phyloP scores from a whole-genome alignment of 2,888 invertebrate genomes.

The Torymus tubicola region DNA sequence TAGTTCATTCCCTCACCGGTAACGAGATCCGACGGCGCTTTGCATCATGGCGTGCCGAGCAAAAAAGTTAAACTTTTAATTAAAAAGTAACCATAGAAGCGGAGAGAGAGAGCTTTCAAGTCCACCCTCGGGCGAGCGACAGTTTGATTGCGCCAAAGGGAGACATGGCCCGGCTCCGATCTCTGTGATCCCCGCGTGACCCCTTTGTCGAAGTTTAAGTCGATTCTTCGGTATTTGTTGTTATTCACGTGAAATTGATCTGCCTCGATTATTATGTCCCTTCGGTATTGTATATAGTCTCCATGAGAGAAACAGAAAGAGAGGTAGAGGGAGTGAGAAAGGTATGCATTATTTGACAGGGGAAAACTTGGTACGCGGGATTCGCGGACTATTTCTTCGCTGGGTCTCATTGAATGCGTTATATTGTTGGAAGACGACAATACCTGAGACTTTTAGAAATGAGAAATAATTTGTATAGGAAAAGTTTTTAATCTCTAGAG shows the following conservation, averaged over 20 bases:
- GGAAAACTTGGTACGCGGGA: no score
- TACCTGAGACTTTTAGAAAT: slow-evolving; percentile 8
- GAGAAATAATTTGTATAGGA: neutral
- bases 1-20: slow-evolving; percentile 16
- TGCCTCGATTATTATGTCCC: slow-evolving; percentile 2
- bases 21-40: slow-evolving; percentile 29
- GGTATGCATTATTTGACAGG: no score
- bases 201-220: slow-evolving; percentile 19
- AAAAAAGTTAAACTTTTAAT: slow-evolving; percentile 54
- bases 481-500: no score
- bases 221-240: slow-evolving; percentile 14
- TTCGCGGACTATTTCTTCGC: neutral
- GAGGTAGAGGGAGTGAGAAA: no score
- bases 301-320: no score
- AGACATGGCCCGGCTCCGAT: neutral
- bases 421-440: slow-evolving; percentile 11
- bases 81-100: slow-evolving; percentile 44
- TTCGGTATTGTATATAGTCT: no score
- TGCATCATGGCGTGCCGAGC: neutral
- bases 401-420: slow-evolving; percentile 16
- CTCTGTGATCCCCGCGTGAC: slow-evolving; percentile 11
- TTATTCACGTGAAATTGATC: slow-evolving; percentile 46
- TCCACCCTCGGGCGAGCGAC: slow-evolving; percentile 24
- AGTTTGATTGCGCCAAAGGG: slow-evolving; percentile 36
- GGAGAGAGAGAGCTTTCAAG: slow-evolving; percentile 30